A percentile compares a stretch with the other conserved stretches of the same genome.
Conservation (phyloP, 30 jellyfish, hydroid and myxozoan species). For the Rhopilema esculentum region DNA sequence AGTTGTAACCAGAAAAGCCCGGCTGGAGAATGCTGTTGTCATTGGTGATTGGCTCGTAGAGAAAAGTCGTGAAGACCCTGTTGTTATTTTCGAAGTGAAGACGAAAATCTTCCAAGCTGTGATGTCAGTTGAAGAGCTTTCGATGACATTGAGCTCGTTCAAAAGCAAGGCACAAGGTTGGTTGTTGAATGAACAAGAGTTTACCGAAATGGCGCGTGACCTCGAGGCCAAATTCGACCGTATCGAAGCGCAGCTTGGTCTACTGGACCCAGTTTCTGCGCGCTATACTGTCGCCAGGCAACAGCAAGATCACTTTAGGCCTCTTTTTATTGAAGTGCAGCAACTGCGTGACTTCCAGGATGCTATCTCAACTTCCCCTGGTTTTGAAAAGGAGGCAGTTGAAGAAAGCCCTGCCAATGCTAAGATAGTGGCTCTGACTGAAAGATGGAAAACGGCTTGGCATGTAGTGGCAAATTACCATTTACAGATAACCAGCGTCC, state of each 20-base stretch:
- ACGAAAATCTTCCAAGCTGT: constrained; percentile 72
- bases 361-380: constrained; percentile 42
- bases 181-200: constrained; percentile 64
- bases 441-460: constrained; percentile 75
- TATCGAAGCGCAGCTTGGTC: constrained; percentile 64
- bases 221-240: constrained; percentile 61
- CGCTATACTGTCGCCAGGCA: constrained; percentile 82
- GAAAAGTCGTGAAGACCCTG: constrained; percentile 78
- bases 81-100: constrained; percentile 75
- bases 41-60: constrained; percentile 93
- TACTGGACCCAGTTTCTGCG: constrained; percentile 92
- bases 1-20: constrained; percentile 60
- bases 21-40: constrained; percentile 55
- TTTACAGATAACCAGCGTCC: constrained; percentile 75
- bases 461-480: constrained; percentile 67
- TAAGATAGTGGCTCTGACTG: constrained; percentile 18
- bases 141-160: constrained; percentile 58
- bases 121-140: constrained; percentile 54
- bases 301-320: constrained; percentile 91
- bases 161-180: constrained; percentile 46
- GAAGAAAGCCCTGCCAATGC: constrained; percentile 24
- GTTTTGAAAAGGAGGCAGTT: constrained; percentile 27
- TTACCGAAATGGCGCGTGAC: constrained; percentile 63
- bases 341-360: constrained; percentile 72
- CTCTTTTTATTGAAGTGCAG: constrained; percentile 76